Evolutionary conservation across 2,888 invertebrate species (phyloP).

Genomic region (Clivina fossor): DNA sequence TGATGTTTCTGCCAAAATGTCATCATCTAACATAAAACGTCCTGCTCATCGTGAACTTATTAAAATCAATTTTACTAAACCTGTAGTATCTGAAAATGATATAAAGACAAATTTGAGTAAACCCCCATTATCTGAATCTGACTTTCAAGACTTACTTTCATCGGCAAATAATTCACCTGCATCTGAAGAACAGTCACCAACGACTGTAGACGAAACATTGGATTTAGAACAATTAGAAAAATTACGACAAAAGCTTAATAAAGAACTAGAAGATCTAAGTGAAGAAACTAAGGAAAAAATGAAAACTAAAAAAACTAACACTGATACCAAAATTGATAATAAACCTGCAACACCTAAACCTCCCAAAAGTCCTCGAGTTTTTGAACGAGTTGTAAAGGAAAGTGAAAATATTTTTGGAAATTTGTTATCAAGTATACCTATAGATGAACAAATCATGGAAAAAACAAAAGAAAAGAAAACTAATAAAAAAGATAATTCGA

Average conservation of each 20-base stretch:
- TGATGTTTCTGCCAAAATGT: too few relatives aligned
- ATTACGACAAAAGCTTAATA: slow-evolving; percentile 55
- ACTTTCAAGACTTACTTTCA: slow-evolving; percentile 47
- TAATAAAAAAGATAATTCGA: slow-evolving; percentile 19
- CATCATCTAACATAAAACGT: too few relatives aligned
- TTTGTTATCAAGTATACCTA: slow-evolving; percentile 43
- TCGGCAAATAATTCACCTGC: slow-evolving; percentile 36
- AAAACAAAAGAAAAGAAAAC: slow-evolving; percentile 30
- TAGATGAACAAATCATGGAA: slow-evolving; percentile 43
- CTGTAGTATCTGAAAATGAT: too few relatives aligned
- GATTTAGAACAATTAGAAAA: slow-evolving; percentile 57
- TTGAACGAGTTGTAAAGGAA: slow-evolving; percentile 32
- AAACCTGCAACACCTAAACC: slow-evolving; percentile 15
- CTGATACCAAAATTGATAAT: slow-evolving; percentile 7
- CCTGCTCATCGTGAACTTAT: too few relatives aligned
- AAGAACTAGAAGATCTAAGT: too few relatives aligned
- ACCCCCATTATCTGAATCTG: slow-evolving; percentile 49
- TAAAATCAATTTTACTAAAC: too few relatives aligned
- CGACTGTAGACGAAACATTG: slow-evolving; percentile 56
- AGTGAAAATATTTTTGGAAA: slow-evolving; percentile 41
- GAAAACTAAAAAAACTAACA: slow-evolving; percentile 2
- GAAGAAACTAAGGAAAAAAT: slow-evolving; percentile 49
- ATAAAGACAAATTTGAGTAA: slow-evolving; percentile 15
- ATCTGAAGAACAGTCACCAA: slow-evolving; percentile 52
- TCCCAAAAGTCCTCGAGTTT: slow-evolving; percentile 15